These are phyloP conservation scores for Donacobius atricapilla DNA, from an alignment of 2,113 vertebrate species.

Conservation along the genomic window DNA sequence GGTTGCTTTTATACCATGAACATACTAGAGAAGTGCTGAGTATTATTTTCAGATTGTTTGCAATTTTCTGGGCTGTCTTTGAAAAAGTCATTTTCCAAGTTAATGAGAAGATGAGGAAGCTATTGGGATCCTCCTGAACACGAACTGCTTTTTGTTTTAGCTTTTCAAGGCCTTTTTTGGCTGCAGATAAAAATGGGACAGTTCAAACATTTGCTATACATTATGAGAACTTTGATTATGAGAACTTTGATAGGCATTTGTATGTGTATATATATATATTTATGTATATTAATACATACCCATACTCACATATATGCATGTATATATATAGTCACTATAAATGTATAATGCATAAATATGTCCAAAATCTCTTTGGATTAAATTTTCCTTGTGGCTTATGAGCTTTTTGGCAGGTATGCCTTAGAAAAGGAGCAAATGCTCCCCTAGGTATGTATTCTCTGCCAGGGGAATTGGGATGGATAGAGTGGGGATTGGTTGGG, in stretches of 20 bases:
- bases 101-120: background rate
- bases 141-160: background rate
- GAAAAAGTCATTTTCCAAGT: background rate
- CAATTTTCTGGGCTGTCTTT: background rate
- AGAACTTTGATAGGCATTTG: background rate
- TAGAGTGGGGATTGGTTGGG: rapidly evolving
- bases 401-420: background rate
- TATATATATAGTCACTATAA: background rate
- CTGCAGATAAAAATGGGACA: background rate
- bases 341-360: background rate
- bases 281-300: background rate
- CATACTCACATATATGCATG: rapidly evolving
- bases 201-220: background rate
- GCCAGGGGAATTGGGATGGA: rapidly evolving
- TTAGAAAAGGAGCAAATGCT: background rate
- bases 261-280: background rate
- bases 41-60: background rate
- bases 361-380: background rate
- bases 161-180: background rate
- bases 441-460: background rate
- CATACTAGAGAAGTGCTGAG: background rate
- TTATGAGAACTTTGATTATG: too few relatives aligned
- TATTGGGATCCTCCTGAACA: background rate
- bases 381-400: background rate
- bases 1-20: background rate